phyloP scores from a whole-genome alignment of 2,888 invertebrate genomes.

The Apodemia duryi region DNA sequence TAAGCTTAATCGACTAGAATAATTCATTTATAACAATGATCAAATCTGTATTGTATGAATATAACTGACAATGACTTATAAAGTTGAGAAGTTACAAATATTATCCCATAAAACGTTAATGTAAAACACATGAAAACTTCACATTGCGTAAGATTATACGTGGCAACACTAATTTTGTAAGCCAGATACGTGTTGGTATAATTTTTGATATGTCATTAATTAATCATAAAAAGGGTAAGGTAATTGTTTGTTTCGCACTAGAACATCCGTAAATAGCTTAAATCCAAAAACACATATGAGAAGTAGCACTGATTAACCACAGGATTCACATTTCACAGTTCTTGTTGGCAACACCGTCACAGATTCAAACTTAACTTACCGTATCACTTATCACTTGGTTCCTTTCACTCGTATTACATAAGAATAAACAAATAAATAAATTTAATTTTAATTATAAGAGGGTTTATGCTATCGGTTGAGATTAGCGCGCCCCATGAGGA shows the following conservation, averaged over 20 bases:
- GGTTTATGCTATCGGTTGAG: conserved; percentile 65
- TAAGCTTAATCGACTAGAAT: too few species aligned
- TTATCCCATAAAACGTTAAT: background rate
- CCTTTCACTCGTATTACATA: conserved; percentile 55
- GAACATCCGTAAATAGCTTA: conserved; percentile 45
- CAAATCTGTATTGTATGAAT: too few species aligned
- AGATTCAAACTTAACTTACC: conserved; percentile 61
- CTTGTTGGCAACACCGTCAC: conserved; percentile 57
- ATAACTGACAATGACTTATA: too few species aligned
- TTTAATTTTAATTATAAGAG: conserved; percentile 38
- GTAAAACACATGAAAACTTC: conserved; percentile 2
- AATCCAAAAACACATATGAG: conserved; percentile 38
- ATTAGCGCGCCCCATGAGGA: conserved; percentile 77
- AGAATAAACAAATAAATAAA: conserved; percentile 37
- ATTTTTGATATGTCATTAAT: background rate
- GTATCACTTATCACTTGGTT: conserved; percentile 78
- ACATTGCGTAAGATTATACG: conserved; percentile 10
- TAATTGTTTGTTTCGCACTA: conserved; percentile 32
- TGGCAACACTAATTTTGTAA: conserved; percentile 1
- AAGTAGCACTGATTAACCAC: conserved; percentile 65
- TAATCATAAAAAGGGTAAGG: background rate
- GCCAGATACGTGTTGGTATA: conserved; percentile 12
- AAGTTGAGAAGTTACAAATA: background rate
- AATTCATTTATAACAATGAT: too few species aligned
- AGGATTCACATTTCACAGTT: conserved; percentile 62